Percentiles rank a stretch among this genome's conserved stretches.
Evolutionary conservation across 2,113 vertebrate genomes (phyloP).

Genomic region (Scolopax mira): DNA sequence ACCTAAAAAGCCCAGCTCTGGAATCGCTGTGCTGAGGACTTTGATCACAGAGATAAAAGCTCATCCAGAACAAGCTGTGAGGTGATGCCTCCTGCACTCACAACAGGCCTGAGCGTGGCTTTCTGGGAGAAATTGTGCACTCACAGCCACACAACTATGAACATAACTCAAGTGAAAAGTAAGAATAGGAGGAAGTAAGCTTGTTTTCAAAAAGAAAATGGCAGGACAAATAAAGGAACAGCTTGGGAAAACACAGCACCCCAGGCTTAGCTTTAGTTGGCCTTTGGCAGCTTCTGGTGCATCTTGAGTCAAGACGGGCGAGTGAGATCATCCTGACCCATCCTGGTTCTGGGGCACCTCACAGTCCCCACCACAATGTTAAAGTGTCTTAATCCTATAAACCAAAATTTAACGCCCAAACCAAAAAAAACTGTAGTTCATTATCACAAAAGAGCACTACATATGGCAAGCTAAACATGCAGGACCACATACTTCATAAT

Average conservation of each 20-base stretch:
- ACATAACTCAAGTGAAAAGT: background rate
- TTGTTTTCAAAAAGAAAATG: background rate
- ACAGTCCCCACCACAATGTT: background rate
- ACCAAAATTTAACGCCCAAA: background rate
- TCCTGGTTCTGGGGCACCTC: background rate
- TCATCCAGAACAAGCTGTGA: background rate
- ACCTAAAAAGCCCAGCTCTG: background rate
- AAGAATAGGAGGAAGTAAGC: background rate
- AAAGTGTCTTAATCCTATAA: background rate
- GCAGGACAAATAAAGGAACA: background rate
- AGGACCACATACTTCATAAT: background rate
- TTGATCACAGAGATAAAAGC: background rate
- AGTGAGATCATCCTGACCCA: background rate
- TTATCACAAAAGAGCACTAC: background rate
- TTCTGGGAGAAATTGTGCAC: background rate
- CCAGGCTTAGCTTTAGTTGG: background rate
- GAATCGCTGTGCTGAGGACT: background rate
- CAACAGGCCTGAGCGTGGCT: background rate
- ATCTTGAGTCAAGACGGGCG: rapidly evolving
- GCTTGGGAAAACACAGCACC: background rate
- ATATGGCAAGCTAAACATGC: background rate
- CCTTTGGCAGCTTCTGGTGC: background rate
- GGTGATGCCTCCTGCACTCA: background rate
- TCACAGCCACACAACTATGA: background rate
- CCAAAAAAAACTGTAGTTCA: background rate